A percentile compares a stretch with the other conserved stretches of the same genome.
Evolutionary conservation across 1,140 invertebrate genomes (phyloP).

Genomic region (Chionoecetes opilio): DNA sequence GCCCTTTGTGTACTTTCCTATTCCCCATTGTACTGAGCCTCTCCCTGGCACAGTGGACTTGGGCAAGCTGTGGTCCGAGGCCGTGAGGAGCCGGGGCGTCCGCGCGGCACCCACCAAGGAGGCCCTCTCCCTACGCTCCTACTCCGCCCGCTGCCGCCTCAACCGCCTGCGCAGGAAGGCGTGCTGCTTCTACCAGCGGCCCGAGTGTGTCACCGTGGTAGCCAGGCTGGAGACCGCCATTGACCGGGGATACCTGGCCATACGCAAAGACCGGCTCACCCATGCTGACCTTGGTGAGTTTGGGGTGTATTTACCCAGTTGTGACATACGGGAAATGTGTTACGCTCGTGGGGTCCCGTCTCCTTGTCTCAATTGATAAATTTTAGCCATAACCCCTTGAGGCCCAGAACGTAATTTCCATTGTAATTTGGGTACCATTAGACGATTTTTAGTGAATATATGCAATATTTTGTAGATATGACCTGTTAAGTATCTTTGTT

Average conservation of each 20-base stretch:
- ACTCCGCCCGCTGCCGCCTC: conserved; percentile 83
- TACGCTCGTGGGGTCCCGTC: too few relatives aligned
- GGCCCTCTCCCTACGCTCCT: conserved; percentile 84
- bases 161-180: conserved; percentile 84
- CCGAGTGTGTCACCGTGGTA: conserved; percentile 83
- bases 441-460: too few relatives aligned
- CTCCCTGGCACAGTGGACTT: conserved; percentile 54
- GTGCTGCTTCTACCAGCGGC: conserved; percentile 84
- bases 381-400: too few relatives aligned
- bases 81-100: conserved; percentile 31
- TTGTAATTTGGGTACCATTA: too few relatives aligned
- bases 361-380: too few relatives aligned
- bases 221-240: conserved; percentile 84
- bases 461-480: too few relatives aligned
- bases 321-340: too few relatives aligned
- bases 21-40: too few relatives aligned
- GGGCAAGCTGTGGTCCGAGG: conserved; percentile 70
- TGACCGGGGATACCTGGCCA: conserved; percentile 83
- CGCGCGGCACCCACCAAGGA: conserved; percentile 84
- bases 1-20: too few relatives aligned
- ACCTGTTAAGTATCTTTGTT: too few relatives aligned
- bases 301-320: conserved; percentile 82
- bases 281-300: conserved; percentile 83
- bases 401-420: too few relatives aligned
- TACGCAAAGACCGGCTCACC: conserved; percentile 84